Percentiles rank a stretch among this genome's conserved stretches.
phyloP scores from a whole-genome alignment of 2,113 vertebrate species.

The Tricholaema leucomelas region DNA sequence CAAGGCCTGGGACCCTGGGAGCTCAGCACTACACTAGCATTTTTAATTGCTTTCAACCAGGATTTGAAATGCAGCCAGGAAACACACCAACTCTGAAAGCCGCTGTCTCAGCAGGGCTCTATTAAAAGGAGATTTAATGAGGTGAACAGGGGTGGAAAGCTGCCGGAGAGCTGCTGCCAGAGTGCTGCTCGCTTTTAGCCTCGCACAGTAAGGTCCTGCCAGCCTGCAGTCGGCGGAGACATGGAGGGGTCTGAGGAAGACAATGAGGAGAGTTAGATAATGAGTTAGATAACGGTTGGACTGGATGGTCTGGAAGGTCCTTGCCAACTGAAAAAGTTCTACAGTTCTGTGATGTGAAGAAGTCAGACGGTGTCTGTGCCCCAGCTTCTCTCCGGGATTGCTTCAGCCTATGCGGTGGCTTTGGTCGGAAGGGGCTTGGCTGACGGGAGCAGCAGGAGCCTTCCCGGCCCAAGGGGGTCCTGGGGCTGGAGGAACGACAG shows the following conservation, averaged over 20 bases:
- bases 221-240: not conserved
- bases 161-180: not conserved
- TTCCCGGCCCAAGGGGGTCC: not conserved
- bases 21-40: not conserved
- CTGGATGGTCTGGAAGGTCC: no score
- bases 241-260: not conserved
- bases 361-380: not conserved
- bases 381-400: not conserved
- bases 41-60: not conserved
- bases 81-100: not conserved
- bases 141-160: not conserved
- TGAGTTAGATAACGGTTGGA: no score
- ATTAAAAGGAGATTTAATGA: not conserved
- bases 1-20: not conserved
- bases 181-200: accelerated
- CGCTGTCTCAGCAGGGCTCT: not conserved
- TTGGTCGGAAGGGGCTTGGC: no score
- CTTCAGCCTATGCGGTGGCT: not conserved
- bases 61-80: not conserved
- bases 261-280: no score
- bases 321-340: no score
- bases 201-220: not conserved
- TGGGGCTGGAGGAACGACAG: not conserved
- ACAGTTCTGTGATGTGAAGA: not conserved
- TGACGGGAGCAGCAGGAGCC: not conserved